A percentile compares a stretch with the other conserved stretches of the same genome.
These are phyloP conservation scores for Venustaconcha ellipsiformis DNA, from an alignment of 1,140 invertebrate genomes.

Conservation along the genomic window DNA sequence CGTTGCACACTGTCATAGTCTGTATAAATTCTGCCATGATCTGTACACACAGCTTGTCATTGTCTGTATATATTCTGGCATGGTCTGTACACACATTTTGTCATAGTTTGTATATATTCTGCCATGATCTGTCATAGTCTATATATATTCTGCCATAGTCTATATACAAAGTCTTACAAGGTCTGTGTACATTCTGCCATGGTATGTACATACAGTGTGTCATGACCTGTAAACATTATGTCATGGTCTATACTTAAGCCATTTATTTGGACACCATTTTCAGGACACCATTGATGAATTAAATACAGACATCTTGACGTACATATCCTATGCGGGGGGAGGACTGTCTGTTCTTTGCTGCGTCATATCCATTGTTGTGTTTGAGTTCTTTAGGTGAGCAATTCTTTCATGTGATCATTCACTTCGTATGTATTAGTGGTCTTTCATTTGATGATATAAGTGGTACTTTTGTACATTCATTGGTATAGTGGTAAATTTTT, in stretches of 20 bases:
- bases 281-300: constrained; percentile 45
- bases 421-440: neutral
- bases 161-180: neutral
- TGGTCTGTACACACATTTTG: neutral
- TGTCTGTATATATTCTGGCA: neutral
- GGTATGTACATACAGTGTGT: neutral
- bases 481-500: neutral
- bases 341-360: constrained; percentile 54
- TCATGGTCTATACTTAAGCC: neutral
- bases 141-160: too few species aligned
- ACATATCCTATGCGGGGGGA: constrained; percentile 58
- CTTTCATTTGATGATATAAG: neutral
- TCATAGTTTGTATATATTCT: neutral
- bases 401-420: neutral
- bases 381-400: constrained; percentile 56
- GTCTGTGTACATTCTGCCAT: neutral
- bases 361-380: constrained; percentile 52
- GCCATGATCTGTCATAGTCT: neutral
- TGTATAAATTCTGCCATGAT: too few species aligned
- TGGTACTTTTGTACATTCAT: neutral
- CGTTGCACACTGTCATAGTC: neutral
- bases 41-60: neutral
- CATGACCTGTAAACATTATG: neutral
- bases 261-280: neutral
- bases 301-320: constrained; percentile 45